Base-by-base conservation (phyloP, 2,113 vertebrate species). In the Myiozetetes cayanensis region DNA sequence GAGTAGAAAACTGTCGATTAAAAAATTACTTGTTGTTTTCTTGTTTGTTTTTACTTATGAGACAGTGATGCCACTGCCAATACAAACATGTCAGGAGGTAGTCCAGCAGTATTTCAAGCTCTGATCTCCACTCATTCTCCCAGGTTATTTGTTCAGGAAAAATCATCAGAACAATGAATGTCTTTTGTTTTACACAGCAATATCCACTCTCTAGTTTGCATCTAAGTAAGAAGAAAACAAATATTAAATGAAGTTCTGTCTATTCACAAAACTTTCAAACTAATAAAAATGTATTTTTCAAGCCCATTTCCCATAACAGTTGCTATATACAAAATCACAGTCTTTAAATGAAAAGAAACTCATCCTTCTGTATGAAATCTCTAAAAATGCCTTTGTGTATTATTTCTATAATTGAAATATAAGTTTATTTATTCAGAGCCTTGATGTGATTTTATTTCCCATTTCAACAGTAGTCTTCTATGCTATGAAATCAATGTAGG, bases 11-110 rank as follows among this genome's bases (percentile, higher is more conserved):
- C 9, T 12, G 4, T 37, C 46, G 31, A 41, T 35, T 68, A 72
- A 79, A 77, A 30, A 28, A 52, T 49, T 49, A 52, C 50, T 28
- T 52, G 28, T 52, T 17, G 46, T 25, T 86, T 94, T 78, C 23
- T 49, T 49, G 47, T 49, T 49, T 49, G 47, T 49, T 49, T 49
- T 49, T 43, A 98, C 98, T 98, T 96, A 99, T 98, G 98, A 98
- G 88, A 98, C 99, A 84, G 99, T 98, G 89, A 99, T 99, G 30
- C 97, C 99, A 16, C 99, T 99, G 92, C 99, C 98, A 79, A 99
- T 97, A 72, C 99, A 99, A 96, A 99, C 23, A 91, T n/a, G n/a
- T 99, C 99, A 5, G 99, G 99, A 23, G 99, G 99, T n/a, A 99
- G 96, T 14, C 99, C 99, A 44, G 98, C 98, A 47, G 99, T 99